These are phyloP conservation scores for Amphiprion ocellaris DNA, from an alignment of 2,113 vertebrate genomes.

Conservation along the genomic window DNA sequence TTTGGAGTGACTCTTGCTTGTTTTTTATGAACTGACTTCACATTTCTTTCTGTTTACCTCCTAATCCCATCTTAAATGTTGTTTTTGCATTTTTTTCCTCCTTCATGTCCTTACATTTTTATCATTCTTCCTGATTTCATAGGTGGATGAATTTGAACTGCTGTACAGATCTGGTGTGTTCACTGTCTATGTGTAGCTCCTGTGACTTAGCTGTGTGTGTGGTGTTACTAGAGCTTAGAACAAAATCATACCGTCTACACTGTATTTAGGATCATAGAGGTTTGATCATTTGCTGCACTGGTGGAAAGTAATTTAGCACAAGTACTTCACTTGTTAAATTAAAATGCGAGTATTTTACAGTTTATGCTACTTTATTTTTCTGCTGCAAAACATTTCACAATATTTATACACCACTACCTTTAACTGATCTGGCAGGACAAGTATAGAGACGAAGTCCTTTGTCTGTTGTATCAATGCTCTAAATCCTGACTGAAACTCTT, in stretches of 20 bases:
- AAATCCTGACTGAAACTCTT: too few species aligned
- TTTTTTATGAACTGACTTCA: conserved; percentile 49
- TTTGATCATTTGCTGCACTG: not conserved
- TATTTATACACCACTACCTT: too few species aligned
- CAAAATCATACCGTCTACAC: too few species aligned
- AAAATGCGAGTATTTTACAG: too few species aligned
- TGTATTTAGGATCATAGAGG: too few species aligned
- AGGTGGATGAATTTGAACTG: conserved; percentile 84
- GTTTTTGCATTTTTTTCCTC: conserved; percentile 26
- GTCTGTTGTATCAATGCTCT: too few species aligned
- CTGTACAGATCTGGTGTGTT: conserved; percentile 84
- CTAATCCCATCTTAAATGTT: conserved; percentile 8
- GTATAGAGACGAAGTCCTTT: too few species aligned
- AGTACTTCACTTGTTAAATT: too few species aligned
- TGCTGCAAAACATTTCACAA: too few species aligned
- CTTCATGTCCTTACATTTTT: conserved; percentile 20
- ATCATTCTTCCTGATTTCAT: conserved; percentile 55
- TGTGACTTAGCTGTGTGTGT: conserved; percentile 57
- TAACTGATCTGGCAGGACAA: too few species aligned
- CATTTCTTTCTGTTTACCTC: conserved; percentile 25
- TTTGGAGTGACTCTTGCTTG: conserved; percentile 61
- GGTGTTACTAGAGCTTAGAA: conserved; percentile 54
- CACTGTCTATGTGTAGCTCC: conserved; percentile 46
- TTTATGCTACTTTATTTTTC: too few species aligned
- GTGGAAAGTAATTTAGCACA: too few species aligned